phyloP scores from a whole-genome alignment of 2,888 invertebrate genomes.

The Mythimna vitellina region DNA sequence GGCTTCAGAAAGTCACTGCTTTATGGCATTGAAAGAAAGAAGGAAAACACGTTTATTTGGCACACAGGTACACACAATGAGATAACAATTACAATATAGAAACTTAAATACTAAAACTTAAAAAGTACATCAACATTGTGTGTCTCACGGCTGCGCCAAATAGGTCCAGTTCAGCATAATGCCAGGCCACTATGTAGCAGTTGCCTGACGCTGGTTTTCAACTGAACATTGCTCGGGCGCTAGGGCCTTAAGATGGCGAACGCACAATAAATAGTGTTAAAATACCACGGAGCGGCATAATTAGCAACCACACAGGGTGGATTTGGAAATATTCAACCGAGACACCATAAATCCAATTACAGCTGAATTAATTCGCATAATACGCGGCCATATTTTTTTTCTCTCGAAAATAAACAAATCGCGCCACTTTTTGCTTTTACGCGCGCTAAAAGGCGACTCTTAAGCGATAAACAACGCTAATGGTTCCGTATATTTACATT shows the following conservation, averaged over 20 bases:
- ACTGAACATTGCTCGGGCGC: no score
- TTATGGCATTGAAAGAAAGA: no score
- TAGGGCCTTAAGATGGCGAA: conserved; percentile 69
- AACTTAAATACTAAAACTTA: no score
- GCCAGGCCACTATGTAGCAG: no score
- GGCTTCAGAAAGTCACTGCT: no score
- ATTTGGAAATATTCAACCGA: conserved; percentile 76
- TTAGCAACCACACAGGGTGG: conserved; percentile 80
- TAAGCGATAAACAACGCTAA: conserved; percentile 66
- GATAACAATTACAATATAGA: no score
- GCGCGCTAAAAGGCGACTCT: conserved; percentile 63
- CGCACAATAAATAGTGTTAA: conserved; percentile 81
- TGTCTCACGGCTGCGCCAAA: no score
- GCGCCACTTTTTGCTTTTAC: conserved; percentile 59
- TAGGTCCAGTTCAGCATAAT: no score
- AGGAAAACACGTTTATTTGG: no score
- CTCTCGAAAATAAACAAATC: conserved; percentile 65
- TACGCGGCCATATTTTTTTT: conserved; percentile 65
- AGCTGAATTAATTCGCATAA: conserved; percentile 84
- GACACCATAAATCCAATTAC: conserved; percentile 86
- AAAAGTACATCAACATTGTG: no score
- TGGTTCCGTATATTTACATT: conserved; percentile 61
- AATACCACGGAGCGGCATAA: conserved; percentile 80
- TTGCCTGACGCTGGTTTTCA: no score
- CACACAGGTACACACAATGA: no score